phyloP scores from a whole-genome alignment of 2,113 vertebrate genomes.

The Bufo bufo region DNA sequence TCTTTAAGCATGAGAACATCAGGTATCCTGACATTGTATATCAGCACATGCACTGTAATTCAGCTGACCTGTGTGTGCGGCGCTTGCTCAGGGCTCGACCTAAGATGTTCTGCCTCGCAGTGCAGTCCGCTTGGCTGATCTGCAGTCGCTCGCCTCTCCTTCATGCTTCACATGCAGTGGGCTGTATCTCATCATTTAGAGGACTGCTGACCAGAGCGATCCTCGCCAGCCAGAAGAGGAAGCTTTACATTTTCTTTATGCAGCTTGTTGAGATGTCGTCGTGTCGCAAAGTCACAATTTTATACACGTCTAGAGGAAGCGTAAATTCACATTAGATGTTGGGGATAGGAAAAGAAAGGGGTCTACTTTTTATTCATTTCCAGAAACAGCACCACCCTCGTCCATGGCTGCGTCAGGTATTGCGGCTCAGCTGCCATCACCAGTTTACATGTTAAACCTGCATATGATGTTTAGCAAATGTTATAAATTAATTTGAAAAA shows the following conservation, averaged over 20 bases:
- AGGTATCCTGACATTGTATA: no score
- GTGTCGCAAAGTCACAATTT: not conserved
- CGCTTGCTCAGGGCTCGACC: not conserved
- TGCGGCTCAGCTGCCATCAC: not conserved
- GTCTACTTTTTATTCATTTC: no score
- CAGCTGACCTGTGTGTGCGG: not conserved
- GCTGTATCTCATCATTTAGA: not conserved
- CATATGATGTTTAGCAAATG: no score
- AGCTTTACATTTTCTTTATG: not conserved
- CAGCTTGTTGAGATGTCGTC: not conserved
- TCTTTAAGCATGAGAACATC: no score
- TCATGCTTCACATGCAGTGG: not conserved
- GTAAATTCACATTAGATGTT: no score
- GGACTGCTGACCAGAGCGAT: conserved; percentile 2
- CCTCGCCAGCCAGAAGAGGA: not conserved
- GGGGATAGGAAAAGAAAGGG: no score
- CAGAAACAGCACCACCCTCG: not conserved
- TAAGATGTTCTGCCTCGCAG: not conserved
- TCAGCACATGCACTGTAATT: no score
- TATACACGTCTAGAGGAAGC: not conserved
- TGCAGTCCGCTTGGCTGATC: not conserved
- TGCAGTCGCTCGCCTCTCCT: not conserved
- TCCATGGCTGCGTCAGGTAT: not conserved
- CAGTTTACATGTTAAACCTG: not conserved
- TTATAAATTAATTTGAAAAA: no score